Evolutionary conservation across 2,113 vertebrate genomes (phyloP), one percentile per base, ranked within the genome.

Genomic region (Pagrus major): DNA sequence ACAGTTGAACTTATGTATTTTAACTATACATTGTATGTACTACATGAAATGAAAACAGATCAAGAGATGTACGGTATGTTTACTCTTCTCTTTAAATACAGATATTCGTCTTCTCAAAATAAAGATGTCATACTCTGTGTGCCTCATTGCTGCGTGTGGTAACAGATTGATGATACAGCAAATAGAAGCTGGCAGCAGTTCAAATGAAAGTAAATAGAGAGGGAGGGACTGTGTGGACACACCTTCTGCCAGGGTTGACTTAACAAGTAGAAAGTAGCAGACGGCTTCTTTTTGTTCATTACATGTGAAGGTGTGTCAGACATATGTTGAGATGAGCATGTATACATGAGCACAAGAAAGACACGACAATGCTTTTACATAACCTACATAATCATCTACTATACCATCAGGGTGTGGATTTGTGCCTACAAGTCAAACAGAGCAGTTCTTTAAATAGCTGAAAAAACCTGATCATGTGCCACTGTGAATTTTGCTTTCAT

Each of bases 201-300:
- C 42, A 54, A 44, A 58, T 82, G 41, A 83, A 66, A 61, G 66
- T 51, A 76, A 78, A 81, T 16, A 78, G 39, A 56, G 29, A 65
- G 39, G 63, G 55, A 64, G 42, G 61, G 33, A 47, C 18, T 25
- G 60, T 27, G 63, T 6, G 10, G 27, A 74, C 41, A 35, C 69
- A 67, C 15, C 20, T 18, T 52, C 41, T 5, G 23, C 25, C n/a
- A 4, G 35, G 16, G 56, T 9, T 76, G 49, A 76, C 54, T 47
- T 35, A 51, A 54, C 31, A 9, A 21, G 42, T n/a, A 16, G 6
- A 72, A 59, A 47, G 49, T 1, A 56, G 46, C 16, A 25, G 25
- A 18, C 37, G 25, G 31, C 11, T 14, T 16, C 56, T 74, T 16
- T n/a, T 44, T 14, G 55, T 68, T 61, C n/a, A n/a, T n/a, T 73